A percentile compares a stretch with the other conserved stretches of the same genome.
These are phyloP conservation scores for Neosilurus mollespiculum DNA, from an alignment of 2,797 vertebrate species.

Conservation along the genomic window DNA sequence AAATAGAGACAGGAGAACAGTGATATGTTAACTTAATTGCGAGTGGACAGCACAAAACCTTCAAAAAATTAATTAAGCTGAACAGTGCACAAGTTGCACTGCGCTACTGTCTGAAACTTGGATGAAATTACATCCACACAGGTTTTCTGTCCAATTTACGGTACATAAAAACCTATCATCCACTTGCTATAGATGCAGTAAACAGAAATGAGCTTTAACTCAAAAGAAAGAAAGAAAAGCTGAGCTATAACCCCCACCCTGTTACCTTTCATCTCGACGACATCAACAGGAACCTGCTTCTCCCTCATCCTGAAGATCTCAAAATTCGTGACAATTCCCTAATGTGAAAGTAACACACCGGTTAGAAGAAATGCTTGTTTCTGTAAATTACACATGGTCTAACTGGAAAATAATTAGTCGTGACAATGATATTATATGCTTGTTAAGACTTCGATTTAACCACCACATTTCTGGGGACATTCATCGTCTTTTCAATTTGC, in stretches of 20 bases:
- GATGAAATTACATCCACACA: not conserved
- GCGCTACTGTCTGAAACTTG: not conserved
- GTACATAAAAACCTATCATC: not conserved
- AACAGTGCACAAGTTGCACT: too few relatives aligned
- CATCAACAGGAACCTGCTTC: slow-evolving; percentile 97
- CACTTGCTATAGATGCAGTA: not conserved
- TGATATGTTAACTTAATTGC: not conserved
- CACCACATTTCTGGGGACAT: too few relatives aligned
- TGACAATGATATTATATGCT: not conserved
- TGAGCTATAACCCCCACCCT: not conserved
- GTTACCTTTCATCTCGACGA: slow-evolving; percentile 97
- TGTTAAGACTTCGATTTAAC: too few relatives aligned
- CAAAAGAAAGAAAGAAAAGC: not conserved
- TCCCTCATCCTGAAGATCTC: slow-evolving; percentile 99
- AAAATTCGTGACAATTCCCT: slow-evolving; percentile 99
- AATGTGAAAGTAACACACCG: slow-evolving; percentile 10
- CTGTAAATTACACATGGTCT: not conserved
- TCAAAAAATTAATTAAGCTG: too few relatives aligned
- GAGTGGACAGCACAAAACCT: not conserved
- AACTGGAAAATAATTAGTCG: not conserved
- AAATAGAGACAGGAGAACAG: not conserved
- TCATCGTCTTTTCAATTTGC: too few relatives aligned
- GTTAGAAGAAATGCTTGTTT: not conserved
- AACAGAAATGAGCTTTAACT: not conserved
- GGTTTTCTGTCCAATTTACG: not conserved